Conservation (phyloP, 2,888 invertebrate genomes). For the Xestia xanthographa region DNA sequence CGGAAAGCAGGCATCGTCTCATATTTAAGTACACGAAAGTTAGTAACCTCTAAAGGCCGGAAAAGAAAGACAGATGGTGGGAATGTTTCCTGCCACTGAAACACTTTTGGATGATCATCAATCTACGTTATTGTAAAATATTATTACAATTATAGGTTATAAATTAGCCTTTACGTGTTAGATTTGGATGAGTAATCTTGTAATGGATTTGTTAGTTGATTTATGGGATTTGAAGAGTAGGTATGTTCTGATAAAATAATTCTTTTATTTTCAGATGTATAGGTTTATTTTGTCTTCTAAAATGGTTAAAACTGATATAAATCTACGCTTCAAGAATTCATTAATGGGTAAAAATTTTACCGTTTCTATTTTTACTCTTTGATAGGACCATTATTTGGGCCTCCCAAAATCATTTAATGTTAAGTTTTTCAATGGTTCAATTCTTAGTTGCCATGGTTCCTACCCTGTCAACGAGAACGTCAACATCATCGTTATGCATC, state of each 20-base stretch:
- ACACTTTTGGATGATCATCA: constrained; percentile 4
- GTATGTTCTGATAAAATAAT: not conserved
- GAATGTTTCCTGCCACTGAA: constrained; percentile 18
- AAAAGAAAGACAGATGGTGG: constrained; percentile 12
- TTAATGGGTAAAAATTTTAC: not conserved
- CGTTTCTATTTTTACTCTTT: not conserved
- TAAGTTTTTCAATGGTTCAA: not conserved
- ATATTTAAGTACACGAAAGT: constrained; percentile 7
- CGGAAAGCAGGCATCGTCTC: not conserved
- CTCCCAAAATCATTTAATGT: not conserved
- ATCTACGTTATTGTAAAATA: constrained; percentile 21
- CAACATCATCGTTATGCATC: not conserved
- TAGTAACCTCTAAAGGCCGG: constrained; percentile 16
- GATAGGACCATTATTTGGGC: not conserved
- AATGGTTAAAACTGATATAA: not conserved
- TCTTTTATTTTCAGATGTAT: constrained; percentile 4
- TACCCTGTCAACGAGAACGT: not conserved
- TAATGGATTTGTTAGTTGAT: constrained; percentile 31
- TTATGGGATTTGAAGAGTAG: constrained; percentile 9
- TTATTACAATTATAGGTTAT: not conserved
- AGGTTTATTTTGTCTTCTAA: not conserved
- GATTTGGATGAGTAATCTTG: constrained; percentile 23
- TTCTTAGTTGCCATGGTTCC: not conserved
- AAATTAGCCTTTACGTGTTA: constrained; percentile 8
- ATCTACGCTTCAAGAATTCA: not conserved